Evolutionary conservation across 2,888 invertebrate species (phyloP).

Genomic region (Ecdyonurus torrentis): DNA sequence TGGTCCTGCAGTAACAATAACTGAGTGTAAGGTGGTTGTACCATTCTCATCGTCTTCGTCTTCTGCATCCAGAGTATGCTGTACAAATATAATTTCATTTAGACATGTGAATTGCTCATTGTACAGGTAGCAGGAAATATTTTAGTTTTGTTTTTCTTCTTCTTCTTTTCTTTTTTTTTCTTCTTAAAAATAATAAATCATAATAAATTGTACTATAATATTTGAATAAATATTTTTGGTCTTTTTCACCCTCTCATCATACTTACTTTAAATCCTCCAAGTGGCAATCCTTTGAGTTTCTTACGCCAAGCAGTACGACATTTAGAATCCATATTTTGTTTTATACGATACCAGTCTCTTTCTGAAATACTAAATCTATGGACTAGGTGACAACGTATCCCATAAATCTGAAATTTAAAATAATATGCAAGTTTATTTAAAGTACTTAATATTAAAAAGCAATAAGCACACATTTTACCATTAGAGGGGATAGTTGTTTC

Average conservation of each 20-base stretch:
- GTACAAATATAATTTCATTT: conserved; percentile 10
- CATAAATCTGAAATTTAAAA: conserved; percentile 18
- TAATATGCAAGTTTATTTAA: neutral
- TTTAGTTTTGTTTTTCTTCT: too few species aligned
- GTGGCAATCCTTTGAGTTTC: conserved; percentile 14
- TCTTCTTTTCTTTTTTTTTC: neutral
- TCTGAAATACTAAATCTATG: conserved; percentile 31
- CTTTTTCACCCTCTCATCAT: too few species aligned
- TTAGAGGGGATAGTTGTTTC: conserved; percentile 31
- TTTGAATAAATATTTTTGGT: neutral
- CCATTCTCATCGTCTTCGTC: neutral
- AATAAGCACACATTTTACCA: conserved; percentile 21
- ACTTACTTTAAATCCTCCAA: conserved; percentile 11
- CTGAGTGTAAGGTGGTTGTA: neutral
- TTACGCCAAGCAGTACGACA: conserved; percentile 30
- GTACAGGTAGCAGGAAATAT: too few species aligned
- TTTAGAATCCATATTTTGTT: conserved; percentile 34
- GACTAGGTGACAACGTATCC: conserved; percentile 28
- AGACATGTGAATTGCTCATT: too few species aligned
- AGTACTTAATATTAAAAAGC: neutral
- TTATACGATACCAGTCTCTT: conserved; percentile 33
- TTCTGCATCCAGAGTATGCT: conserved; percentile 10
- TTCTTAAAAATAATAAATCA: neutral
- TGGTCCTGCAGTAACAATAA: conserved; percentile 11
- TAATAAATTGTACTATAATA: neutral